phyloP scores from a whole-genome alignment of 2,888 invertebrate genomes.

The Ennomos erosarius region DNA sequence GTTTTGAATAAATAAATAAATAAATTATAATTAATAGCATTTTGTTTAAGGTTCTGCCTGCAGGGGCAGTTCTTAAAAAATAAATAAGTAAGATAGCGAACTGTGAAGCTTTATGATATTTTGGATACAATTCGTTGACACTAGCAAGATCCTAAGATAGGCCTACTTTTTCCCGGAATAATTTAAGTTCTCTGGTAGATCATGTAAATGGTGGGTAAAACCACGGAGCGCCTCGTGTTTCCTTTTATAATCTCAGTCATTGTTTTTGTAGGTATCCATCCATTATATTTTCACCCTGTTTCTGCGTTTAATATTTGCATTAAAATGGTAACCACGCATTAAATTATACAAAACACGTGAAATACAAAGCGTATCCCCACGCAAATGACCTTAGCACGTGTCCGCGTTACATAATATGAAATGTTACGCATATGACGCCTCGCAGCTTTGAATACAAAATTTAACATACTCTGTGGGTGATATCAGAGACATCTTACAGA shows the following conservation, averaged over 20 bases:
- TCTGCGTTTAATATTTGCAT: slow-evolving; percentile 23
- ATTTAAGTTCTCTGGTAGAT: too few species aligned
- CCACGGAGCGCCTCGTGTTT: too few species aligned
- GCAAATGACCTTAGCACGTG: slow-evolving; percentile 48
- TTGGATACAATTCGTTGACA: too few species aligned
- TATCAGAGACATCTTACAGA: slow-evolving; percentile 5
- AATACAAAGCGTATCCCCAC: slow-evolving; percentile 43
- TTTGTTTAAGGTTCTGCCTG: neutral
- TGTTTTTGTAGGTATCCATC: too few species aligned
- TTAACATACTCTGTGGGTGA: slow-evolving; percentile 14
- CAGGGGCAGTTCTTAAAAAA: neutral
- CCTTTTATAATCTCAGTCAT: too few species aligned
- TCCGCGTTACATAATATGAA: slow-evolving; percentile 49
- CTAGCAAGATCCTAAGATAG: too few species aligned
- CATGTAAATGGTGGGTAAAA: too few species aligned
- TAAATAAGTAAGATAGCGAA: neutral
- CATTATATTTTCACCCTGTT: slow-evolving; percentile 26
- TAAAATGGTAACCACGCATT: slow-evolving; percentile 30
- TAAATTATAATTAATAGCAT: neutral
- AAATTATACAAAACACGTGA: slow-evolving; percentile 39
- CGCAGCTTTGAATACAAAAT: slow-evolving; percentile 34
- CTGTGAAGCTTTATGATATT: too few species aligned
- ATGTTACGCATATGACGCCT: slow-evolving; percentile 29
- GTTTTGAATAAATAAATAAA: too few species aligned
- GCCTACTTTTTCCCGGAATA: too few species aligned